These are phyloP conservation scores for Phenganax marumi DNA, from an alignment of 92 coral and sea anemone species.

Conservation along the genomic window DNA sequence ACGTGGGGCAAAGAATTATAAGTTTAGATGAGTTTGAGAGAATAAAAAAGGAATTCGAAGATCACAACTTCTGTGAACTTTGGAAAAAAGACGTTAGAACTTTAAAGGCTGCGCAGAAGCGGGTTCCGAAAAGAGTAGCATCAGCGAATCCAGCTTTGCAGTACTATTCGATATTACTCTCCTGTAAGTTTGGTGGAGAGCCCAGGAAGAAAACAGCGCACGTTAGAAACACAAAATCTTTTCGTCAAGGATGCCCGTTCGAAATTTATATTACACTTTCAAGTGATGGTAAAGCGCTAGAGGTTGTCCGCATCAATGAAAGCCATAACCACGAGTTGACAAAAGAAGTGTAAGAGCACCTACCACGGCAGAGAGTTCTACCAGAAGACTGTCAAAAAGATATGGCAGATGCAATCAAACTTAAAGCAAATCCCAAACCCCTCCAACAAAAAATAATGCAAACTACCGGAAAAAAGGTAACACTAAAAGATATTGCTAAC, in stretches of 20 bases:
- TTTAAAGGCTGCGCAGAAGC: too few species aligned
- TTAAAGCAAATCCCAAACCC: background rate
- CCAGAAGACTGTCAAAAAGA: background rate
- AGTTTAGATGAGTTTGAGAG: conserved; percentile 30
- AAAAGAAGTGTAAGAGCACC: conserved; percentile 49
- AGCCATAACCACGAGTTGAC: conserved; percentile 42
- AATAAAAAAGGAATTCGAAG: conserved; percentile 33
- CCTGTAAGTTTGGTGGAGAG: conserved; percentile 20
- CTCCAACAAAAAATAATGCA: too few species aligned
- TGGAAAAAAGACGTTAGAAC: too few species aligned
- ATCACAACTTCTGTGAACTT: background rate
- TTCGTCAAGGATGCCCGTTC: conserved; percentile 60
- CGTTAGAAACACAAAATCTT: conserved; percentile 48
- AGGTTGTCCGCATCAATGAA: conserved; percentile 46
- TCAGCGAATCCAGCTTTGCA: too few species aligned
- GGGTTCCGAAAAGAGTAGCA: too few species aligned
- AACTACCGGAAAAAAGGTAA: too few species aligned
- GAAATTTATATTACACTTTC: conserved; percentile 46
- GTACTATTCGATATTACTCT: too few species aligned
- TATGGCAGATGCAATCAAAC: conserved; percentile 7
- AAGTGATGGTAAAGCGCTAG: conserved; percentile 49
- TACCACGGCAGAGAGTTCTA: conserved; percentile 45
- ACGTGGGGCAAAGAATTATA: conserved; percentile 43
- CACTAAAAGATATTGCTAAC: too few species aligned
- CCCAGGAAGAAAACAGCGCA: conserved; percentile 34